These are phyloP conservation scores for Drosophila ficusphila DNA, from an alignment of 1,140 invertebrate genomes.

Conservation along the genomic window DNA sequence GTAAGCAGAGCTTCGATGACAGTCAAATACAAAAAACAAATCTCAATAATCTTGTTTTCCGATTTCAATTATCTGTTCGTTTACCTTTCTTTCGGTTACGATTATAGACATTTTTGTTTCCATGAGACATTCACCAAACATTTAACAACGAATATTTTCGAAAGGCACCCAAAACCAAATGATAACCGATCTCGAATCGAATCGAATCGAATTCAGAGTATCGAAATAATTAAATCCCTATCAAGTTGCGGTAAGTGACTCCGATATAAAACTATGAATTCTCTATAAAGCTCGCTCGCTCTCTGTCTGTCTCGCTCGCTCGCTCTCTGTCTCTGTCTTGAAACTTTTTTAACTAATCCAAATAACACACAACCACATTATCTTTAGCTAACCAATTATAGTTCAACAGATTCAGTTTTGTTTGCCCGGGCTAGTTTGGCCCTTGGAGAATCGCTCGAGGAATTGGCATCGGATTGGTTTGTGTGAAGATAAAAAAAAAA, in stretches of 20 bases:
- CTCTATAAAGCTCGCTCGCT: constrained; percentile 55
- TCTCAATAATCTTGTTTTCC: constrained; percentile 47
- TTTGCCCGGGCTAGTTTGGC: constrained; percentile 44
- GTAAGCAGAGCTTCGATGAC: constrained; percentile 82
- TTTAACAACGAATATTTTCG: constrained; percentile 59
- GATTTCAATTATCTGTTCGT: constrained; percentile 15
- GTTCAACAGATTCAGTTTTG: constrained; percentile 23
- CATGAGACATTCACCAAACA: constrained; percentile 53
- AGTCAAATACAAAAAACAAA: constrained; percentile 73
- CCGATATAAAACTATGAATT: constrained; percentile 54
- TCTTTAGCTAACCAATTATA: constrained; percentile 34
- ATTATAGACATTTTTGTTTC: constrained; percentile 31
- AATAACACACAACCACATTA: constrained; percentile 44
- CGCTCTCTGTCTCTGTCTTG: constrained; percentile 61
- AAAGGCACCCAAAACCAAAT: constrained; percentile 52
- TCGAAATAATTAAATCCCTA: constrained; percentile 40
- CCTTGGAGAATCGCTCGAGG: constrained; percentile 44
- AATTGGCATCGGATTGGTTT: constrained; percentile 49
- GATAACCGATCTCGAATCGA: constrained; percentile 35
- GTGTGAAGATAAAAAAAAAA: constrained; percentile 12
- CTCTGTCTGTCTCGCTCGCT: constrained; percentile 62
- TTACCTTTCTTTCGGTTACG: not conserved
- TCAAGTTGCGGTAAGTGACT: constrained; percentile 76
- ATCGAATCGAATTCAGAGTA: constrained; percentile 54
- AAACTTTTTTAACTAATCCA: constrained; percentile 48